Evolutionary conservation across 2,888 invertebrate genomes (phyloP).

Genomic region (Paralinhomoeus sp.): DNA sequence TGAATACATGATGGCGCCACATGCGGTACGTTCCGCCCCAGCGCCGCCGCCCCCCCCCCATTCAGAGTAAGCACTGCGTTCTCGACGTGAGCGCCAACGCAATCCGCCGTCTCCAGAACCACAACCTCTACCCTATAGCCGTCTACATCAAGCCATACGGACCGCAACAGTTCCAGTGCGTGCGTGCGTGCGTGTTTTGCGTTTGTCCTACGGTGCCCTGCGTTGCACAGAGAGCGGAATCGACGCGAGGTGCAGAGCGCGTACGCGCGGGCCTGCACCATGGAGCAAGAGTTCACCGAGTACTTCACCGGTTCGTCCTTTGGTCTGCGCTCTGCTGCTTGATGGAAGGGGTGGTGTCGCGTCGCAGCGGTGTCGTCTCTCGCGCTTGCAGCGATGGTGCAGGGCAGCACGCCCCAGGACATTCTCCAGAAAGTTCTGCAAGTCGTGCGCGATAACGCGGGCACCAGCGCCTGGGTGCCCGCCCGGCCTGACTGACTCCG

Average conservation of each 20-base stretch:
- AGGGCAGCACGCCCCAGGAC: constrained; percentile 90
- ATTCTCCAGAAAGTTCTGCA: constrained; percentile 81
- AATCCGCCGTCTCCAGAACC: constrained; percentile 90
- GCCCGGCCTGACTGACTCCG: no score
- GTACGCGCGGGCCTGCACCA: constrained; percentile 76
- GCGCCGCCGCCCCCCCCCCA: no score
- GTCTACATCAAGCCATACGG: constrained; percentile 96
- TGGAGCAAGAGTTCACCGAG: constrained; percentile 95
- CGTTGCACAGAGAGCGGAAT: constrained; percentile 70
- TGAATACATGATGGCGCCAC: no score
- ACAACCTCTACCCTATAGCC: constrained; percentile 88
- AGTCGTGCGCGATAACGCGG: constrained; percentile 78
- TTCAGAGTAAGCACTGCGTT: constrained; percentile 89
- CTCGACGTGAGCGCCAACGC: constrained; percentile 98
- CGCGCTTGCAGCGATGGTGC: constrained; percentile 55
- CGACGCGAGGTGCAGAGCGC: constrained; percentile 91
- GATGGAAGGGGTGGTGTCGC: no score
- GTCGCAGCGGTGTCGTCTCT: no score
- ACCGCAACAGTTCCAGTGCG: constrained; percentile 86
- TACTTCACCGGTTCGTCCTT: constrained; percentile 66
- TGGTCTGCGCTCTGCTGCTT: no score
- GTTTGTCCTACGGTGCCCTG: no score
- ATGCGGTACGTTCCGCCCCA: no score
- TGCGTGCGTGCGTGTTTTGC: no score
- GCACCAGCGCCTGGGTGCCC: constrained; percentile 91